Evolutionary conservation across 2,797 vertebrate species (phyloP), one percentile per base, ranked within the genome.

Genomic region (Hydrolagus colliei): DNA sequence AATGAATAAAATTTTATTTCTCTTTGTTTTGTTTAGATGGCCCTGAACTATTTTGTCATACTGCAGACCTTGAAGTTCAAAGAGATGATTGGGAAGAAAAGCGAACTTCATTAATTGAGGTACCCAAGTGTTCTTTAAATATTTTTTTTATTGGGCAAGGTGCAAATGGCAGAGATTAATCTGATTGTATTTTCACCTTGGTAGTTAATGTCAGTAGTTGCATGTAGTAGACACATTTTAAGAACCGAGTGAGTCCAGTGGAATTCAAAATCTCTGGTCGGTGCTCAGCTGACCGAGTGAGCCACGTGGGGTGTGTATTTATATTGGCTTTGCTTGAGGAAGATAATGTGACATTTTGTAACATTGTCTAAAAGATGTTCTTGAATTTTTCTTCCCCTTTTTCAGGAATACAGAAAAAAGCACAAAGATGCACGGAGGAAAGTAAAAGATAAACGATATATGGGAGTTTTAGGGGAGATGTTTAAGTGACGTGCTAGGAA

Each of bases 391-490:
- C 41, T 52, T 87, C 61, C 62, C 63, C 32, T 87, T 71, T 91
- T 89, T 84, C 86, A 92, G 94, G 92, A 94, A 85, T 93, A 92
- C 76, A 89, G 88, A 65, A 94, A 92, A 89, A 94, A 93, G 88
- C 93, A 94, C 78, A 93, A 92, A 89, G 92, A 94, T 87, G 92
- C 92, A 71, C 93, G 90, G 90, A 90, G 92, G 78, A 94, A 92
- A 91, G 73, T 93, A 74, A 93, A 90, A 89, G 52, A 86, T 79
- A 93, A 90, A 73, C 86, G 89, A 79, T 91, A 88, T 89, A 63
- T 61, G 27, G 18, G 18, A 9, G 32, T 65, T 74, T 73, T 35
- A 68, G 5, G 12, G 61, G 68, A 72, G 16, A 73, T 73, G 22
- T 73, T 4, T 73, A 73, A 73, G 9, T 73, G 52, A 59, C 2